A percentile compares a stretch with the other conserved stretches of the same genome.
These are phyloP conservation scores for Colaptes auratus DNA, from an alignment of 2,113 vertebrate species.

Conservation along the genomic window DNA sequence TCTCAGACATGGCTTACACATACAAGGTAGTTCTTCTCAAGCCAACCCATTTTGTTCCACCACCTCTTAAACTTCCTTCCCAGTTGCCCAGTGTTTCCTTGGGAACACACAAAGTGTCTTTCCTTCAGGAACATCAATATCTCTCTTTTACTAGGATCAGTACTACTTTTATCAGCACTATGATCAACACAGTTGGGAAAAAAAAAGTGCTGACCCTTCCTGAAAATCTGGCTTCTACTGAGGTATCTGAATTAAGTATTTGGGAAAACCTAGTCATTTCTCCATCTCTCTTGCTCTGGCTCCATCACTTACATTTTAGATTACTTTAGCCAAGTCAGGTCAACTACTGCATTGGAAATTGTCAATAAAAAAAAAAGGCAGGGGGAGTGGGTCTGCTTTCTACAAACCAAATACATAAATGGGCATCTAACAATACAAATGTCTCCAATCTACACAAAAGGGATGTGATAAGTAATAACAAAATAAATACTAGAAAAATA, in stretches of 20 bases:
- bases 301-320: not conserved
- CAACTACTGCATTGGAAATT: not conserved
- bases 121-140: not conserved
- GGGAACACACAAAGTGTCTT: not conserved
- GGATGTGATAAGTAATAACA: constrained; percentile 40
- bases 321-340: not conserved
- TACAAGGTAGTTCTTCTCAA: not conserved
- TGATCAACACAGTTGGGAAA: not conserved
- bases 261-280: not conserved
- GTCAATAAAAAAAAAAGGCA: too few relatives aligned
- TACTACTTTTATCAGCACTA: not conserved
- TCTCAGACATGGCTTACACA: not conserved
- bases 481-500: constrained; percentile 45
- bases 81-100: not conserved
- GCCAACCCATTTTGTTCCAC: not conserved
- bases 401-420: constrained; percentile 5
- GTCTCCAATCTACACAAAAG: not conserved
- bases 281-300: not conserved
- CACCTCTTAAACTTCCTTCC: not conserved
- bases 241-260: not conserved
- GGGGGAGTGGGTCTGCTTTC: not conserved
- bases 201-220: not conserved
- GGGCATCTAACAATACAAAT: constrained; percentile 24
- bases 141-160: not conserved
- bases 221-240: not conserved